Evolutionary conservation across 2,888 invertebrate species (phyloP).

Genomic region (Archips crataeganus): DNA sequence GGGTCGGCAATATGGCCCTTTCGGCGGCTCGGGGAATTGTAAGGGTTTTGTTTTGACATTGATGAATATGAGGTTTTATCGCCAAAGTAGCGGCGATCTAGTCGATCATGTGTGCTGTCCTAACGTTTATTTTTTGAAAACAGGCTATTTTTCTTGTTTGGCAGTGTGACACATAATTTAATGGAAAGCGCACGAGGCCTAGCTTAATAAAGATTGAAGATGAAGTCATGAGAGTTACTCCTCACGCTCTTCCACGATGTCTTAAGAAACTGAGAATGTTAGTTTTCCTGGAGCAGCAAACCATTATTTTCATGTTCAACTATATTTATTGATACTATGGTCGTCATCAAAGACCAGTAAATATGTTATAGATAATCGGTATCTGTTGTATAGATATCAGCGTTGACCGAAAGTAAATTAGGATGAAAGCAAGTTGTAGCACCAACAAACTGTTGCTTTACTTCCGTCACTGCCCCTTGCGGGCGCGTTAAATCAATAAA

Average conservation of each 20-base stretch:
- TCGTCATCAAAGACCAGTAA: too few species aligned
- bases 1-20: constrained; percentile 40
- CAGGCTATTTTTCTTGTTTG: background rate
- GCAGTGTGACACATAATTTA: background rate
- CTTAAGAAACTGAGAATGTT: too few species aligned
- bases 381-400: background rate
- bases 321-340: too few species aligned
- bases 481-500: constrained; percentile 69
- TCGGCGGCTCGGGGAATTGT: constrained; percentile 13
- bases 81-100: constrained; percentile 11
- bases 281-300: too few species aligned
- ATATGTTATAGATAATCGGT: too few species aligned
- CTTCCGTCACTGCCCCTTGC: constrained; percentile 43
- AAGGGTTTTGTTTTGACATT: constrained; percentile 36
- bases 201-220: too few species aligned
- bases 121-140: background rate
- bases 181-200: background rate
- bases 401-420: too few species aligned
- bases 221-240: too few species aligned
- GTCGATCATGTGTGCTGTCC: constrained; percentile 10
- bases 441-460: constrained; percentile 23
- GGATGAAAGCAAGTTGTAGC: constrained; percentile 4
- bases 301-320: too few species aligned
- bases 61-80: constrained; percentile 34
- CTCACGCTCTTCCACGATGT: too few species aligned